These are phyloP conservation scores for Clunio marinus DNA, from an alignment of 2,888 invertebrate species.

Conservation along the genomic window DNA sequence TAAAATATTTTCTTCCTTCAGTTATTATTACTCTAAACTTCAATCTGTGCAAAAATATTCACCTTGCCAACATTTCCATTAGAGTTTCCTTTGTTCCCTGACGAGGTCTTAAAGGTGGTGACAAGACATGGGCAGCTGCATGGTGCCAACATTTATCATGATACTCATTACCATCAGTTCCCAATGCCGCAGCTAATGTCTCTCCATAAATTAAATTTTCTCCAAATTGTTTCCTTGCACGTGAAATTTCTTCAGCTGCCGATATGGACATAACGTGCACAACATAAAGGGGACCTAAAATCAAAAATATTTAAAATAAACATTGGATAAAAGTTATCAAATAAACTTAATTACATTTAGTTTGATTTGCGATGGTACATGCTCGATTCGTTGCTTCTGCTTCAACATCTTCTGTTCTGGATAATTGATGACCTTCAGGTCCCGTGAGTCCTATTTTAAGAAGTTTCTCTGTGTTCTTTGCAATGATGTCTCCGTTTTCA, in stretches of 20 bases:
- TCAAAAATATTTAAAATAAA: no score
- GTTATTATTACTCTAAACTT: background rate
- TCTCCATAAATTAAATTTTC: constrained; percentile 79
- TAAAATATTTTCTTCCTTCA: background rate
- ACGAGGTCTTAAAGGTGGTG: constrained; percentile 91
- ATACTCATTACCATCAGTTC: constrained; percentile 67
- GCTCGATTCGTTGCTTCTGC: constrained; percentile 95
- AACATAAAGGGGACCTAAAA: constrained; percentile 89
- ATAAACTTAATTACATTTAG: no score
- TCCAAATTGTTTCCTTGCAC: constrained; percentile 60
- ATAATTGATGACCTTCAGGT: constrained; percentile 91
- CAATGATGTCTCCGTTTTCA: constrained; percentile 93
- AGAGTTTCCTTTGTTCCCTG: constrained; percentile 80
- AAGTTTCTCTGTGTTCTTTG: constrained; percentile 82
- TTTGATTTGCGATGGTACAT: constrained; percentile 86
- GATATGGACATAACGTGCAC: constrained; percentile 98
- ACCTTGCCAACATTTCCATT: constrained; percentile 83
- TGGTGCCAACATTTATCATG: constrained; percentile 85
- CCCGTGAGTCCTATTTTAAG: constrained; percentile 84
- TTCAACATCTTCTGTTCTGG: constrained; percentile 93
- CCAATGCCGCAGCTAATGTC: constrained; percentile 73
- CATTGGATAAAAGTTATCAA: no score
- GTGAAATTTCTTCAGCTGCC: constrained; percentile 74
- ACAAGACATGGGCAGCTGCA: constrained; percentile 90
- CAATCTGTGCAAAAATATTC: constrained; percentile 53